Base-by-base conservation (phyloP, 2,113 vertebrate species). In the Benitochromis conjunctus region DNA sequence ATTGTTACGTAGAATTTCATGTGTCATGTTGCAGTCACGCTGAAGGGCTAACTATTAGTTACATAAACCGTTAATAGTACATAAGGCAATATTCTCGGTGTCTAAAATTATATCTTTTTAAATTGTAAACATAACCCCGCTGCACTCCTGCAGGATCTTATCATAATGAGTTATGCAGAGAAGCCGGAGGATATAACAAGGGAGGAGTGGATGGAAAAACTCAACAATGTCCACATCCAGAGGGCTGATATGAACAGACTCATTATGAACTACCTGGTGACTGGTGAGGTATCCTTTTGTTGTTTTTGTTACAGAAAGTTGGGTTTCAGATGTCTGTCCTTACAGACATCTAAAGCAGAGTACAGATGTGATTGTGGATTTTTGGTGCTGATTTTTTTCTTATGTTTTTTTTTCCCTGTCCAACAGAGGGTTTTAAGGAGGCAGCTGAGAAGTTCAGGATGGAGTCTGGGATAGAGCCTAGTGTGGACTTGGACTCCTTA, bases 181-280 rank as follows among this genome's bases (percentile, higher is more conserved):
- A 99, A 99, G 93, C 97, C 97, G 74, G 99, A 99, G 90, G 99
- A 99, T 92, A 97, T 99, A 94, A 99, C 99, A 2, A 98, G 97
- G 95, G 99, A 99, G 86, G 99, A 99, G 88, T 99, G 99, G 99
- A 98, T 99, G 98, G 99, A 99, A 86, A 99, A 98, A 82, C 97
- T 99, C 85, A 99, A 98, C 94, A 99, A 99, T 92, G 97, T 99
- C 87, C 99, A 99, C 71, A 98, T 99, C 86, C 99, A 99, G 91
- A 97, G 99, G 92, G 98, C 98, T 81, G 99, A 99, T 92, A 99
- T 99, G 99, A 99, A 99, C 83, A 97, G 98, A 53, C 97, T 99
- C 86, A 99, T 99, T 86, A 99, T 99, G 99, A 99, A 99, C 95
- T 99, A 99, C 92, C 91, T 99, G 90, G 99, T 99, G 80, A 99